Evolutionary conservation across 2,113 vertebrate genomes (phyloP).

Genomic region (Nycticryphes semicollaris): DNA sequence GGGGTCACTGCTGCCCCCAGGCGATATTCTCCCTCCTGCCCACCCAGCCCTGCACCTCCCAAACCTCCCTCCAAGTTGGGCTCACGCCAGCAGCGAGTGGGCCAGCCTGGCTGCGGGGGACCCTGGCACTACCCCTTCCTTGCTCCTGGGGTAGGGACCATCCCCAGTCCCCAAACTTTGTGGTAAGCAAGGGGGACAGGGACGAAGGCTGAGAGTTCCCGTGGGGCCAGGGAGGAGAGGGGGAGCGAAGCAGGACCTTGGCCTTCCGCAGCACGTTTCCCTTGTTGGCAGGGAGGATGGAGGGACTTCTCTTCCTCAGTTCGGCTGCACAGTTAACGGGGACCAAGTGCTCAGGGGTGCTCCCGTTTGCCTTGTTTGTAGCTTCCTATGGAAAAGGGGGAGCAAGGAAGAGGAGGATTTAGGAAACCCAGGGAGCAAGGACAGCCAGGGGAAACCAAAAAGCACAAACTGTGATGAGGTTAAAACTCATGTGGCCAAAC

Average conservation of each 20-base stretch:
- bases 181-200: background rate
- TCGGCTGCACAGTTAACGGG: conserved; percentile 91
- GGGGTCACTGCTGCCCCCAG: background rate
- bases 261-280: conserved; percentile 94
- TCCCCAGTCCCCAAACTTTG: background rate
- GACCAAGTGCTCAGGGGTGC: conserved; percentile 76
- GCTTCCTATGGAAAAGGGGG: conserved; percentile 56
- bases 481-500: background rate
- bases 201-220: background rate
- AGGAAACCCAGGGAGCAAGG: background rate
- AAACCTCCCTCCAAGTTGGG: background rate
- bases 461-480: background rate
- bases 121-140: background rate
- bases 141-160: background rate
- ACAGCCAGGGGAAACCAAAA: background rate
- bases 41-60: background rate
- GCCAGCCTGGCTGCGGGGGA: background rate
- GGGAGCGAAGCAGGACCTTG: conserved; percentile 77
- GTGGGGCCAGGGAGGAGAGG: background rate
- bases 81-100: background rate
- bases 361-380: conserved; percentile 76
- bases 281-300: conserved; percentile 83
- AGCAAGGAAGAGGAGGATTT: background rate
- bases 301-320: conserved; percentile 86
- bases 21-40: background rate